Evolutionary conservation across 2,888 invertebrate genomes (phyloP).

Genomic region (Ectemnius cavifrons): DNA sequence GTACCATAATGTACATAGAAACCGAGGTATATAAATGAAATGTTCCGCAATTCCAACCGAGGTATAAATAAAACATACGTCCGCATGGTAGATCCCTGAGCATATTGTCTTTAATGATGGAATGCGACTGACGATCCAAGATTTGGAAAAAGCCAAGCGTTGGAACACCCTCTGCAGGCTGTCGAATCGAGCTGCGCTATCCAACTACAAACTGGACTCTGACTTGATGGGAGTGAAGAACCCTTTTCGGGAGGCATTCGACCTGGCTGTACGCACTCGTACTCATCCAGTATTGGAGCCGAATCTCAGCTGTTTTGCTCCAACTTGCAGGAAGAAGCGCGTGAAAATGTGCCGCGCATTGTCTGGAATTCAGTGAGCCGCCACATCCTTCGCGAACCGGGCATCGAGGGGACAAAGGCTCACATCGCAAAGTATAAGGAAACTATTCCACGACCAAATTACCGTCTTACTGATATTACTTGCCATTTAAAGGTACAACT

Average conservation of each 20-base stretch:
- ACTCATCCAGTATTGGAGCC: background rate
- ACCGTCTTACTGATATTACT: background rate
- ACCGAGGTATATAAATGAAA: constrained; percentile 55
- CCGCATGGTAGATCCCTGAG: constrained; percentile 5
- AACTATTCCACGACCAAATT: background rate
- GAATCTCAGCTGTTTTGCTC: background rate
- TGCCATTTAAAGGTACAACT: constrained; percentile 54
- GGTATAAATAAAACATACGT: background rate
- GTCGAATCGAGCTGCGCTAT: constrained; percentile 63
- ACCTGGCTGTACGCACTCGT: constrained; percentile 55
- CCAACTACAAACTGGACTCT: constrained; percentile 65
- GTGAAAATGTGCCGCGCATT: constrained; percentile 55
- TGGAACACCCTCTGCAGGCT: constrained; percentile 63
- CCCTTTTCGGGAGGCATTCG: constrained; percentile 45
- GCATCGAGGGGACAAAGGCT: constrained; percentile 41
- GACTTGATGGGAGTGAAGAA: constrained; percentile 58
- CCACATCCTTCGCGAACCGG: constrained; percentile 36
- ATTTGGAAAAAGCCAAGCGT: constrained; percentile 63
- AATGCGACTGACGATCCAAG: constrained; percentile 52
- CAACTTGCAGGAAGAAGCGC: constrained; percentile 13
- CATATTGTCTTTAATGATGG: constrained; percentile 52
- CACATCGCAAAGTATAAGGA: constrained; percentile 56
- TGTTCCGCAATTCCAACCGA: background rate
- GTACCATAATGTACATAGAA: constrained; percentile 55
- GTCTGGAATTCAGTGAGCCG: constrained; percentile 67